Evolutionary conservation across 2,888 invertebrate species (phyloP).

Genomic region (Mystacides longicornis): DNA sequence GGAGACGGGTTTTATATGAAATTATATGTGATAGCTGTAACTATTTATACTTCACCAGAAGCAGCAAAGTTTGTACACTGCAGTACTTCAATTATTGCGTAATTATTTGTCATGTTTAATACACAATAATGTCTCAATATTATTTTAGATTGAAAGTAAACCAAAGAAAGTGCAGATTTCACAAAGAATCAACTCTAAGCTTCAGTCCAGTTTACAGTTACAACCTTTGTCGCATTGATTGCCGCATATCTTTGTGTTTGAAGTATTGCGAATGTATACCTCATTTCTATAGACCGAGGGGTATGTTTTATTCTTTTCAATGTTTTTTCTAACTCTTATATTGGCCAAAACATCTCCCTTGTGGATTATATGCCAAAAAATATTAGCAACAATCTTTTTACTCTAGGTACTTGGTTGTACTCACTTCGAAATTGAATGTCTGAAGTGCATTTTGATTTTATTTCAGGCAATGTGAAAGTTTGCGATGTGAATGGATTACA

Average conservation of each 20-base stretch:
- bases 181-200: conserved; percentile 55
- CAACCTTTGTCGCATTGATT: conserved; percentile 64
- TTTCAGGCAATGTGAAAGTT: conserved; percentile 47
- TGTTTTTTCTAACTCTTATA: background rate
- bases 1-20: conserved; percentile 50
- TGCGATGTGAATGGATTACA: conserved; percentile 57
- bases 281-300: conserved; percentile 60
- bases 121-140: background rate
- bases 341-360: background rate
- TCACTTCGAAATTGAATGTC: background rate
- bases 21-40: conserved; percentile 51
- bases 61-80: conserved; percentile 42
- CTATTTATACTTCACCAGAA: conserved; percentile 51
- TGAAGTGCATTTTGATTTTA: conserved; percentile 8
- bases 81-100: background rate
- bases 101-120: background rate
- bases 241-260: conserved; percentile 54
- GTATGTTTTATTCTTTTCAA: conserved; percentile 35
- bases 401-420: too few species aligned
- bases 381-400: too few species aligned
- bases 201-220: conserved; percentile 64
- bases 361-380: too few species aligned
- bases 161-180: conserved; percentile 63
- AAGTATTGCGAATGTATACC: conserved; percentile 63
- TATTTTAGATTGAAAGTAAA: conserved; percentile 46